Evolutionary conservation across 2,888 invertebrate genomes (phyloP), one percentile per base, ranked within the genome.

Genomic region (Cacoxenus indagator): DNA sequence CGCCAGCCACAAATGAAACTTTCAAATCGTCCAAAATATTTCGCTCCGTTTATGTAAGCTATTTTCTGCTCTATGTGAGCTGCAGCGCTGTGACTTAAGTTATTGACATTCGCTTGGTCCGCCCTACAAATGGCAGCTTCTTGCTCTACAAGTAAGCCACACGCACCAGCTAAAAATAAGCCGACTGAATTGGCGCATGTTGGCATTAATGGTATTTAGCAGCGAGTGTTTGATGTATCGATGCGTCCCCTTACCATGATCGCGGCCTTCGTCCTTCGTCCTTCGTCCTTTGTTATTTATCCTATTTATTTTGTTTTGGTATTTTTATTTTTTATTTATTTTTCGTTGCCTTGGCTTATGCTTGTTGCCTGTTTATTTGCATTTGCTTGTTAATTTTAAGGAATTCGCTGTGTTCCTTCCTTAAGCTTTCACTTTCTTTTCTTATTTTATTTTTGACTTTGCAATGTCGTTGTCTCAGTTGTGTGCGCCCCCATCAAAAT

Each of bases 371-470:
- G 75, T 76, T 80, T 77, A 83, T 84, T 84, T 84, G 84, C 85
- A 85, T 84, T 81, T 81, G 74, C 75, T 76, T 77, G 82, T 85
- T 84, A 76, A 83, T 81, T 84, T 85, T 74, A 70, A 78, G 77
- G 77, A 81, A 80, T 79, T 83, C 75, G 76, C 75, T 82, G 81
- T 55, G 24, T 79, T 79, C 82, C 78, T 82, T 27, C 22, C 5
- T 65, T n/a, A n/a, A n/a, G 4, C 9, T 31, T 24, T 43, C 9
- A 19, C 19, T 59, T 31, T 64, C 29, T 24, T 64, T 37, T 43
- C 22, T 70, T 70, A 19, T 57, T 67, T 48, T 68, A 67, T 65
- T 37, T 26, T 66, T 19, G 72, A 74, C 77, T 75, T 77, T 76
- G 73, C 78, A 78, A 75, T 73, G 82, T 81, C 77, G 79, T 81